Evolutionary conservation across 2,797 vertebrate species (phyloP).

Genomic region (Myiotriccus ornatus): DNA sequence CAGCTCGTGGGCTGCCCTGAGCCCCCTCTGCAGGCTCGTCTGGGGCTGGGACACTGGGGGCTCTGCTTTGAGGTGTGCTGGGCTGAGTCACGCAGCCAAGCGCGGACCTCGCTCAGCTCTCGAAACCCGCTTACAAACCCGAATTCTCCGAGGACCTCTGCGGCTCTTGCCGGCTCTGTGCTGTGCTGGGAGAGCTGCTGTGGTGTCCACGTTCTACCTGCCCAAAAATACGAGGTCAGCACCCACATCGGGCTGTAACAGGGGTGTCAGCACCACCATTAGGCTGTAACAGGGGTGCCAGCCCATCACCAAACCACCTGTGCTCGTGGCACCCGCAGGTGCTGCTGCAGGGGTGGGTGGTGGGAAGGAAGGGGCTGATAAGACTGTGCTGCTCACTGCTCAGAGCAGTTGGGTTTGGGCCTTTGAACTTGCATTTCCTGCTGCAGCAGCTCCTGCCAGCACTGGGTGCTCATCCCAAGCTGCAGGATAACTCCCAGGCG

Average conservation of each 20-base stretch:
- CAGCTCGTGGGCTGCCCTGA: background rate
- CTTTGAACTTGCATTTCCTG: background rate
- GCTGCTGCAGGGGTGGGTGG: background rate
- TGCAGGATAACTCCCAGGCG: background rate
- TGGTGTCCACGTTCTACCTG: accelerated
- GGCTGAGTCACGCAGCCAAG: accelerated
- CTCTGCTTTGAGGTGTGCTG: background rate
- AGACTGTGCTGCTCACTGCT: background rate
- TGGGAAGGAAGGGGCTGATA: background rate
- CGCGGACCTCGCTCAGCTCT: accelerated
- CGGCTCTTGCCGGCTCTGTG: accelerated
- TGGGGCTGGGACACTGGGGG: accelerated
- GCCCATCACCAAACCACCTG: accelerated
- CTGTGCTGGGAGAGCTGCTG: background rate
- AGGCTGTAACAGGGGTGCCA: accelerated
- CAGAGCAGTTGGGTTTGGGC: accelerated
- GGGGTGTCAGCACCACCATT: accelerated
- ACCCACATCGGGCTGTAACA: accelerated
- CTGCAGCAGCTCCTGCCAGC: background rate
- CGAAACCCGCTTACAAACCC: accelerated
- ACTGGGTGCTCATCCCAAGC: accelerated
- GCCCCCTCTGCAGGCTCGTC: background rate
- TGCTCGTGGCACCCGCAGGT: accelerated
- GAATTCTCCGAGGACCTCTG: accelerated
- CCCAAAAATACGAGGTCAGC: accelerated